Evolutionary conservation across 2,797 vertebrate genomes (phyloP).

Genomic region (Oophaga sylvatica): DNA sequence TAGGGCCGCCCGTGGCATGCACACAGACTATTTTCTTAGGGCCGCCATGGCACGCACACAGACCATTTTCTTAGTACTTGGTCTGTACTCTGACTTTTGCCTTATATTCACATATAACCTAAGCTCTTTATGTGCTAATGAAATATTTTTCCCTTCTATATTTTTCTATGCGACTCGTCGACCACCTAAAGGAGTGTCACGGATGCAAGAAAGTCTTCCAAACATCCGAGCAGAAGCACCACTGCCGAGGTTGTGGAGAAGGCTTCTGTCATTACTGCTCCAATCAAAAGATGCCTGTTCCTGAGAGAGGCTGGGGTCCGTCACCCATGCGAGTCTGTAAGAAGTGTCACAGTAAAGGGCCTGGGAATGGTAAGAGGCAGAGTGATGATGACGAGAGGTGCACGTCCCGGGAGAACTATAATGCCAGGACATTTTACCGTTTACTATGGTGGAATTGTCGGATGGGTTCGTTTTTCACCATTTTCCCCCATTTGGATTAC

Average conservation of each 20-base stretch:
- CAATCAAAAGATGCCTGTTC: constrained; percentile 80
- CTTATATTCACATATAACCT: background rate
- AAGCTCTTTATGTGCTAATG: background rate
- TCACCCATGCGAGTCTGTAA: constrained; percentile 79
- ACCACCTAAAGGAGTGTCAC: constrained; percentile 72
- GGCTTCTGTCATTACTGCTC: constrained; percentile 85
- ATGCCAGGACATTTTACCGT: too few species aligned
- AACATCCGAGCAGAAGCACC: constrained; percentile 81
- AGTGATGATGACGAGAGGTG: background rate
- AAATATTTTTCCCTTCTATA: background rate
- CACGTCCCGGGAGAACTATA: background rate
- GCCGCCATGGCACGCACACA: background rate
- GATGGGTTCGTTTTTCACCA: too few species aligned
- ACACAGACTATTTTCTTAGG: too few species aligned
- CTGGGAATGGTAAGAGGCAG: constrained; percentile 11
- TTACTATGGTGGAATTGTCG: too few species aligned
- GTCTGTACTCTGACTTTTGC: background rate
- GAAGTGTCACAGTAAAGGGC: constrained; percentile 69
- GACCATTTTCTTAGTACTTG: background rate
- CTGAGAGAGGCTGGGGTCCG: constrained; percentile 81
- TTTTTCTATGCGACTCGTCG: background rate
- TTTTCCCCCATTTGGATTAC: too few species aligned
- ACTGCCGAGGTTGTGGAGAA: constrained; percentile 83
- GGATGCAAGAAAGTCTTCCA: constrained; percentile 76
- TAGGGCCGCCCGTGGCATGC: too few species aligned